Evolutionary conservation across 1,140 invertebrate genomes (phyloP), one percentile per base, ranked within the genome.

Genomic region (Lerema accius): DNA sequence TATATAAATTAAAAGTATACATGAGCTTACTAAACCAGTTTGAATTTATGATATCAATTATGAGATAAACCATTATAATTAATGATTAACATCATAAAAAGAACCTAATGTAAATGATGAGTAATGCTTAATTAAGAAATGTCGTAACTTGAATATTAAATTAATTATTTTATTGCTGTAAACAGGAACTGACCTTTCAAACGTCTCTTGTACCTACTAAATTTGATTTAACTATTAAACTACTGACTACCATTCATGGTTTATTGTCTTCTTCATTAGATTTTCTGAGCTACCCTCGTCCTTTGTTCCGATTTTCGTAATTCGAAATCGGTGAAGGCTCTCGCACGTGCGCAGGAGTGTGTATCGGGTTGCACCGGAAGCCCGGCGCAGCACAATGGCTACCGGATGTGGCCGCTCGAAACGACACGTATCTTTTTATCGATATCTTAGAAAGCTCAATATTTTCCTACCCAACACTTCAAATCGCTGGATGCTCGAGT

Each of bases 281-380:
- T 32, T 48, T 69, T 60, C 64, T 71, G 69, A 70, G 73, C 69
- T 75, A 63, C 40, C 56, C 63, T 63, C 67, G 73, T 73, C 73
- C 76, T 77, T 78, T 80, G 73, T 79, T 69, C 68, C 46, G 67
- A 78, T 81, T 86, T 86, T 82, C 75, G 70, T 80, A 77, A 76
- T 77, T 82, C 68, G 71, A 83, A 79, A 78, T 90, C 86, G 83
- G 84, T 85, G 85, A 88, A 88, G 87, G 76, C 78, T 70, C 80
- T 32, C 88, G 88, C 88, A 89, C 88, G 88, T 90, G 88, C 86
- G 88, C 88, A 83, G 78, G 88, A 90, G 88, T 88, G 80, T 78
- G 78, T 89, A 90, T 90, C 88, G 86, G 78, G 88, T 90, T 90
- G 80, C 86, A 76, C 82, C 86, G 86, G 86, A 89, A 89, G 81